These are phyloP conservation scores for Adoxophyes honmai DNA, from an alignment of 1,140 invertebrate genomes.

Conservation along the genomic window DNA sequence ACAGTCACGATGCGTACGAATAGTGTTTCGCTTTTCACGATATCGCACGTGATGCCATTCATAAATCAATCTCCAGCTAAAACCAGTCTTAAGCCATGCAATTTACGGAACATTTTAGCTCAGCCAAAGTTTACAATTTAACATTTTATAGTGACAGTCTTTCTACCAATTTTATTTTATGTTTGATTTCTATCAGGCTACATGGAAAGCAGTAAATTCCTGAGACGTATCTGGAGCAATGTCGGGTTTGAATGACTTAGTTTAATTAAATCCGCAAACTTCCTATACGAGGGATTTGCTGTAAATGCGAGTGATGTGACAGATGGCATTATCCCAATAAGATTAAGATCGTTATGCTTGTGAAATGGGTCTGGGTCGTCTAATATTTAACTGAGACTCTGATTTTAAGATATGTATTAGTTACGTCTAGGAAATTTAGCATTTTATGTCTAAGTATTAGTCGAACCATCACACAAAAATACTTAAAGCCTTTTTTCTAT, in stretches of 20 bases:
- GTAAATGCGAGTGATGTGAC: constrained; percentile 34
- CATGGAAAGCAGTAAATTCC: constrained; percentile 10
- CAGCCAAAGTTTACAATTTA: no score
- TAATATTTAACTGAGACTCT: no score
- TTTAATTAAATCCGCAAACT: constrained; percentile 73
- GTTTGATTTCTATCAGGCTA: constrained; percentile 14
- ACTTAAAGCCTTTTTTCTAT: no score
- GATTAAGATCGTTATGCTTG: no score
- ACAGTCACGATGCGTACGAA: constrained; percentile 5
- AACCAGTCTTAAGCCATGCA: background rate
- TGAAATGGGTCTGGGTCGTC: no score
- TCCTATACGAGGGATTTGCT: constrained; percentile 37
- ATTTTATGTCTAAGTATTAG: no score
- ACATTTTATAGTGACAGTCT: background rate
- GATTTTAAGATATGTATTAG: no score
- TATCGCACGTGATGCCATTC: background rate
- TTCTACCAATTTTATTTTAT: constrained; percentile 9
- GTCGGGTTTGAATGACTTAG: constrained; percentile 59
- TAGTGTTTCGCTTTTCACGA: constrained; percentile 3
- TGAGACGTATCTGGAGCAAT: background rate
- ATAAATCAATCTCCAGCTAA: background rate
- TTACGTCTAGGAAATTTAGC: no score
- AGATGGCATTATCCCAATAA: background rate
- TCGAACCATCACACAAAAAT: no score
- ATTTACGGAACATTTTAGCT: background rate